Evolutionary conservation across 64 coral and sea anemone species (phyloP).

Genomic region (Dendronephthya gigantea): DNA sequence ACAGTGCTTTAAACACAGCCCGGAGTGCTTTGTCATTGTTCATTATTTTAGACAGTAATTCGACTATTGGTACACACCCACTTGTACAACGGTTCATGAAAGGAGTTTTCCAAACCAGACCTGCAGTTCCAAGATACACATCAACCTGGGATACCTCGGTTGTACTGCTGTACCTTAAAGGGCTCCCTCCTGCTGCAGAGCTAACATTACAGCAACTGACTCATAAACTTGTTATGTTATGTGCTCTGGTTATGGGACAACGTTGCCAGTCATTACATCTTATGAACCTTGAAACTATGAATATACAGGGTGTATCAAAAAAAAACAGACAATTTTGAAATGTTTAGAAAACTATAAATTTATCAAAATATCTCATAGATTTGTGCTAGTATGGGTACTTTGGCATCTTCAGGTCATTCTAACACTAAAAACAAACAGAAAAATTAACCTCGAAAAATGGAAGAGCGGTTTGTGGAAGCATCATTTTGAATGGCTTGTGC

Average conservation of each 20-base stretch:
- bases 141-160: conserved; percentile 21
- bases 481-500: too few species aligned
- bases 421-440: too few species aligned
- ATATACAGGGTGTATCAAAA: too few species aligned
- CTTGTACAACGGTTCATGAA: conserved; percentile 16
- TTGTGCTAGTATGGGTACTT: too few species aligned
- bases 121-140: conserved; percentile 6
- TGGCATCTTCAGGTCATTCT: too few species aligned
- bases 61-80: conserved; percentile 1
- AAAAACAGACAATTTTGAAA: too few species aligned
- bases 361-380: too few species aligned
- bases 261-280: neutral
- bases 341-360: too few species aligned
- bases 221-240: conserved; percentile 38
- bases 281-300: neutral
- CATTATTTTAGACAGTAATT: conserved; percentile 5
- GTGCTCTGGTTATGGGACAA: conserved; percentile 22
- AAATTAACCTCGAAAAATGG: too few species aligned
- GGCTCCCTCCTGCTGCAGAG: conserved; percentile 16
- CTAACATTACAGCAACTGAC: conserved; percentile 36
- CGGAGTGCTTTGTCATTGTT: conserved; percentile 16
- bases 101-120: conserved; percentile 26
- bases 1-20: neutral
- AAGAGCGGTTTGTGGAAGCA: too few species aligned
- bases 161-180: conserved; percentile 23